phyloP scores from a whole-genome alignment of 2,797 vertebrate genomes.

The Chaunax sp. region DNA sequence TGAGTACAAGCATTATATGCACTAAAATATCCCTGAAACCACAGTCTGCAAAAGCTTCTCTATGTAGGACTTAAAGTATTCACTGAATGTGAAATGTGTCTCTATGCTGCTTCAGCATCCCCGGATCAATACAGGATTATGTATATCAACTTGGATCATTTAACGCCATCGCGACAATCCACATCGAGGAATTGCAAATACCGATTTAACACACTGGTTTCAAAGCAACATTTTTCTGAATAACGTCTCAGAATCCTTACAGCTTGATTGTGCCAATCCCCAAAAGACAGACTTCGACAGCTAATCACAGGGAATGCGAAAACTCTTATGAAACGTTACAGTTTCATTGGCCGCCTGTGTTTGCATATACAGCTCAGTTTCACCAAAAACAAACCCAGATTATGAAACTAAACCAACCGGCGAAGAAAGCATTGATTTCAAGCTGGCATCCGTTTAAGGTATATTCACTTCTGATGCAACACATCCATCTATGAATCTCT shows the following conservation, averaged over 20 bases:
- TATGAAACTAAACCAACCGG: conserved; percentile 33
- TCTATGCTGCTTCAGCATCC: conserved; percentile 7
- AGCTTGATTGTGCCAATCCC: conserved; percentile 21
- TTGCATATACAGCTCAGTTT: conserved; percentile 15
- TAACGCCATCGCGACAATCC: conserved; percentile 26
- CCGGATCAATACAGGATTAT: conserved; percentile 30
- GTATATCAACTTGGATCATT: conserved; percentile 29
- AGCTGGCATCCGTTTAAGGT: conserved; percentile 12
- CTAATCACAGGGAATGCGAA: conserved; percentile 19
- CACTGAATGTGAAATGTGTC: conserved; percentile 4
- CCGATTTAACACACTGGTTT: conserved; percentile 20
- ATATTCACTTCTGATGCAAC: conserved; percentile 41
- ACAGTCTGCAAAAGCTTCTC: not conserved
- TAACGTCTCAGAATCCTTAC: conserved; percentile 2
- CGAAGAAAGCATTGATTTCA: conserved; percentile 23
- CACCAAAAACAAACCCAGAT: conserved; percentile 50
- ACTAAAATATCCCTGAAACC: not conserved
- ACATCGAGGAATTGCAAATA: conserved; percentile 16
- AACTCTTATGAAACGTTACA: not conserved
- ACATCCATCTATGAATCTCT: conserved; percentile 23
- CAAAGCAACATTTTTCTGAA: conserved; percentile 21
- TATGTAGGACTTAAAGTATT: not conserved
- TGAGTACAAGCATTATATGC: no score
- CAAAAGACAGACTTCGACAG: conserved; percentile 28
- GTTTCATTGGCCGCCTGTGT: conserved; percentile 15